phyloP scores from a whole-genome alignment of 2,797 vertebrate genomes.

The Percopsis omiscomaycus region DNA sequence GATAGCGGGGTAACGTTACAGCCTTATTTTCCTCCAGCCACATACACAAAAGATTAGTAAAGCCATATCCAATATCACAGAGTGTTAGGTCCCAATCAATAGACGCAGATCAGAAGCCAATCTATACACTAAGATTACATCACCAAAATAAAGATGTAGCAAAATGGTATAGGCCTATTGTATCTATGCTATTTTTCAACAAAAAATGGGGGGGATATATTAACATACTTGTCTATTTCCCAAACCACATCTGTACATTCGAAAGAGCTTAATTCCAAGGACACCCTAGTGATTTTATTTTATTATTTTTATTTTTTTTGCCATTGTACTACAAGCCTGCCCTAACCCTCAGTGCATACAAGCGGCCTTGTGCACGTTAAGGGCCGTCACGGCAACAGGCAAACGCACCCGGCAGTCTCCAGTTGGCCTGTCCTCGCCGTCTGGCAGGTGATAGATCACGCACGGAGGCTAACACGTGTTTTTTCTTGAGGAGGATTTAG shows the following conservation, averaged over 20 bases:
- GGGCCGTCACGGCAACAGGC: conserved; percentile 45
- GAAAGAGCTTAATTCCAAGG: background rate
- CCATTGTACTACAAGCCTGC: conserved; percentile 23
- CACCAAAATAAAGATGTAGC: conserved; percentile 59
- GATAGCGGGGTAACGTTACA: conserved; percentile 67
- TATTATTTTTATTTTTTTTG: conserved; percentile 13
- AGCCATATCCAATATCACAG: conserved; percentile 76
- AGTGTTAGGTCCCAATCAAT: conserved; percentile 73
- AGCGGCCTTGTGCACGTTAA: conserved; percentile 51
- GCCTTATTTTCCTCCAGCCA: conserved; percentile 71
- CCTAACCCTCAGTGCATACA: conserved; percentile 24
- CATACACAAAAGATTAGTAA: conserved; percentile 77
- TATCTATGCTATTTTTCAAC: background rate
- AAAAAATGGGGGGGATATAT: background rate
- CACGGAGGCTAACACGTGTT: conserved; percentile 67
- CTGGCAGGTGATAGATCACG: conserved; percentile 74
- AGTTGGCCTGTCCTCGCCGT: conserved; percentile 63
- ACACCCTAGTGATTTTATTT: background rate
- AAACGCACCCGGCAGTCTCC: conserved; percentile 59
- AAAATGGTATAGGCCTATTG: conserved; percentile 13
- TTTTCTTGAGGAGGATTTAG: conserved; percentile 65
- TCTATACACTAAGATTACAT: conserved; percentile 66
- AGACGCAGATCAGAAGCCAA: conserved; percentile 65
- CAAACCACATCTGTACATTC: background rate
- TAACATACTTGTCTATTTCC: background rate